These are phyloP conservation scores for Procapra przewalskii DNA, from an alignment of 2,113 vertebrate genomes.

Conservation along the genomic window DNA sequence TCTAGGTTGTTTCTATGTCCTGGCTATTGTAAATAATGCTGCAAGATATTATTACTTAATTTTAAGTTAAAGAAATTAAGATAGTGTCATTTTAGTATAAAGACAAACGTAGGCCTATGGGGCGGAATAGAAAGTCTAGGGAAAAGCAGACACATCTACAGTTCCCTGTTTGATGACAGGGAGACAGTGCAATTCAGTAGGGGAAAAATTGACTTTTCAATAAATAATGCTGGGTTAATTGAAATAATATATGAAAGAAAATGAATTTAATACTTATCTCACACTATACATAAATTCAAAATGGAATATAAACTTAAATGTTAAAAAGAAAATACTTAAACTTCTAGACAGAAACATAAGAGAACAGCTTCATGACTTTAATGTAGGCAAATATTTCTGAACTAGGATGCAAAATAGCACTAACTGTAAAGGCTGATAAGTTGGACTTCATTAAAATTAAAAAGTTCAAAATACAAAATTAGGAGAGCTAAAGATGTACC, in stretches of 20 bases:
- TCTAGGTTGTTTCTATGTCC: neutral
- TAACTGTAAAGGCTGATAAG: neutral
- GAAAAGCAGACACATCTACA: neutral
- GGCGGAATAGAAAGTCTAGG: neutral
- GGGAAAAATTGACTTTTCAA: neutral
- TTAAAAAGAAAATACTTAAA: neutral
- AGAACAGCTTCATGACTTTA: neutral
- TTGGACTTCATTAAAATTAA: neutral
- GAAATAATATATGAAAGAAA: neutral
- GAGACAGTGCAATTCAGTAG: neutral
- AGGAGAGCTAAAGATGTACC: neutral
- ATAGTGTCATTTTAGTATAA: neutral
- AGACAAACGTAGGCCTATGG: neutral
- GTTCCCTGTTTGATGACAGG: neutral
- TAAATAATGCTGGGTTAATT: neutral
- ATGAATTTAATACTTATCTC: neutral
- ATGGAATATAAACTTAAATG: neutral
- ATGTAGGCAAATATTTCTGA: neutral
- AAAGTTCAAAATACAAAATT: neutral
- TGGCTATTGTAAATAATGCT: neutral
- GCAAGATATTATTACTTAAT: neutral
- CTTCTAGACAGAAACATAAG: neutral
- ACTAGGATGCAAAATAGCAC: neutral
- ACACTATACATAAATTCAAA: neutral
- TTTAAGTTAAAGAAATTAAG: neutral